Evolutionary conservation across 2,888 invertebrate genomes (phyloP), one percentile per base, ranked within the genome.

Genomic region (Drosophila ezoana): DNA sequence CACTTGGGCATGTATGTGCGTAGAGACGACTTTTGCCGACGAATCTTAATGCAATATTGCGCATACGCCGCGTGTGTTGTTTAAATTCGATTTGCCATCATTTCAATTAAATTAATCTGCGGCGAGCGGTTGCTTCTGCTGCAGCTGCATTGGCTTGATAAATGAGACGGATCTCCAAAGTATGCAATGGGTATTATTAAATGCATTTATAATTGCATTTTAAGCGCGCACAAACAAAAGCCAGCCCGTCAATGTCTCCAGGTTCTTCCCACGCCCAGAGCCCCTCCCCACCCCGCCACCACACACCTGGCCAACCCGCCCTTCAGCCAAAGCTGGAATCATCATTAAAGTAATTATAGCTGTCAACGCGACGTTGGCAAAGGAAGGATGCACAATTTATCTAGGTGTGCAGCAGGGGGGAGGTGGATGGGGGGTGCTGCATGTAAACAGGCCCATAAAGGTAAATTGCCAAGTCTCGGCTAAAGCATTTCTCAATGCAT

Each of bases 331-430:
- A 53, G 62, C 80, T 72, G 81, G 78, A 81, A 81, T 79, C 81
- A 72, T 81, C 81, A 81, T 81, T 84, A 81, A 81, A 81, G 81
- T 81, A 81, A 84, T 81, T 84, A 81, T 84, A 68, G 76, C 70
- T 84, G 79, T 79, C 81, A 79, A 54, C 73, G 73, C 47, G 60
- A 56, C 37, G 43, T 18, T 51, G 60, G 11, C 43, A 51, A 9
- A 33, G 43, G 20, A 49, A 49, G 76, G 65, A 71, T 65, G 65
- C 52, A 40, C 32, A 43, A 76, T 60, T 66, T 60, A 65, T 54
- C 51, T 44, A 41, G 41, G 32, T 33, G 20, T 20, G 18, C 41
- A 13, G 41, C 35, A 35, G 13, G 13, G 4, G 35, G 35, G 3
- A 33, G 13, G 48, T 13, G 33, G 9, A n/a, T 5, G 56, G 33